Conservation (phyloP, 2,888 invertebrate species). For the Stenichneumon culpator region DNA sequence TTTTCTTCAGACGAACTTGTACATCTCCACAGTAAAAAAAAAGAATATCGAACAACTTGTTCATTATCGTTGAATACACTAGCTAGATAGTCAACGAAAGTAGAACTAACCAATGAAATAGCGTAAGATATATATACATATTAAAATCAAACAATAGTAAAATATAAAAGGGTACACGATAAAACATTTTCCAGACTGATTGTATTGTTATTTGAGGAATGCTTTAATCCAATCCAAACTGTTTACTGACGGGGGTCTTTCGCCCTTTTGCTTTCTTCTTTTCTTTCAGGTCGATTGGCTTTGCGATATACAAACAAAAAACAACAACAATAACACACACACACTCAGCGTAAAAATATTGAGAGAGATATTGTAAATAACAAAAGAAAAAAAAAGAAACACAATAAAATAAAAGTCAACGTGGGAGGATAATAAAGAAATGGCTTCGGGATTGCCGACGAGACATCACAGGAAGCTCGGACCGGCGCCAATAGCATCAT, state of each 20-base stretch:
- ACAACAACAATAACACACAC: background rate
- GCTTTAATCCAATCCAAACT: background rate
- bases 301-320: background rate
- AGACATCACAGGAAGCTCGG: constrained; percentile 92
- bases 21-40: background rate
- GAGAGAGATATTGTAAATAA: constrained; percentile 10
- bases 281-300: constrained; percentile 51
- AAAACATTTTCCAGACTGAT: background rate
- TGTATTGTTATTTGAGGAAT: background rate
- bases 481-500: constrained; percentile 97
- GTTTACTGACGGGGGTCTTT: background rate
- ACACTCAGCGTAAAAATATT: background rate
- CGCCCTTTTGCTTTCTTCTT: constrained; percentile 39
- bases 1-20: background rate
- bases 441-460: constrained; percentile 83
- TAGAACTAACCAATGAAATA: too few relatives aligned
- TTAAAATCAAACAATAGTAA: background rate
- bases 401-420: constrained; percentile 29
- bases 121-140: too few relatives aligned
- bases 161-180: background rate
- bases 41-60: background rate
- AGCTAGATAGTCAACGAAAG: background rate
- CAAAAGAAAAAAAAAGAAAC: constrained; percentile 12
- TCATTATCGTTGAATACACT: background rate
- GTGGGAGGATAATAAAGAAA: constrained; percentile 61